Base-by-base conservation (phyloP, 2,888 invertebrate genomes). In the Aporophyla nigra region DNA sequence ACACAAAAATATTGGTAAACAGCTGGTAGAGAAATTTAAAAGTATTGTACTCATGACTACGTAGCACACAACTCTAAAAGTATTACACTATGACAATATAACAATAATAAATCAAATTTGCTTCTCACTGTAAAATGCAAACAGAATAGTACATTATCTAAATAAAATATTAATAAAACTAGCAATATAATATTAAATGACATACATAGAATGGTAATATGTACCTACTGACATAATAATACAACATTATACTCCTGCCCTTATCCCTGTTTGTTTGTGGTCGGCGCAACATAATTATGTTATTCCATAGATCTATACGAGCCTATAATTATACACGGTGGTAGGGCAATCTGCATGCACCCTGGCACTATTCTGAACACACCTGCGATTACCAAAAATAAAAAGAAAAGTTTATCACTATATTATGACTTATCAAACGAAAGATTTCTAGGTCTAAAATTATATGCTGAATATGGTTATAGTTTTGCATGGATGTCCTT, bases 51-150 rank as follows among this genome's bases (percentile, higher is more conserved):
- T 19, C 14, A n/a, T 43, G 53, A 12, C 10, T 67, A 10, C 7
- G 19, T 21, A 46, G 54, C 66, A 49, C 21, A 51, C 21, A 0
- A 49, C 14, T 58, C 2, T 5, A 27, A 51, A 76, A 70, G 76
- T 75, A 81, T 76, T 67, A 62, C 3, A 67, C 5, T 24, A 33
- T 51, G 58, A 59, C 62, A 67, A 68, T 80, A 73, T 43, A n/a
- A 46, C 10, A 14, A 27, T 43, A 46, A 46, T 27, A 7, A 27
- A 63, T 51, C 0, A 24, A 21, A 66, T 33, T 27, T 61, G 46
- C 59, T 61, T 62, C 6, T 19, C 27, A 27, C 1, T 24, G 6
- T 76, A 27, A 10, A 21, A 40, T 40, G 7, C 27, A 51, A 16
- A n/a, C 51, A 21, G 19, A 43, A n/a, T 73, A n/a, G 46, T 63